Base-by-base conservation (phyloP, 2,797 vertebrate species). In the Rachycentron canadum region DNA sequence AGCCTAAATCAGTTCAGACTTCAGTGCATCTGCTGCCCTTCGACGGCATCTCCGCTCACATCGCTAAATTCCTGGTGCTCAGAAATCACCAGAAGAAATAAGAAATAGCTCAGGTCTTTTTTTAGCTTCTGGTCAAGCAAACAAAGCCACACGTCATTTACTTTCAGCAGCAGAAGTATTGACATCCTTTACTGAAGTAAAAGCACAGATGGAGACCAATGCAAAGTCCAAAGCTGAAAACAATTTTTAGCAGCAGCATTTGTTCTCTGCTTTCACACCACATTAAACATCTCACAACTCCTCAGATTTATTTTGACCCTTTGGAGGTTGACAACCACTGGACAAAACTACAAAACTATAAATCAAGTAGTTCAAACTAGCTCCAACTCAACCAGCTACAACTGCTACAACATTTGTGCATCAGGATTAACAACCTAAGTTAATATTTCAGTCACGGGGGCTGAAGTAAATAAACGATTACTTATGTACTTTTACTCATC, bases 21-120 rank as follows among this genome's bases (percentile, higher is more conserved):
- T 86, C 41, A 47, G 68, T 57, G 69, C 28, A 58, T 28, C 60
- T 13, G 61, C 57, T 55, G 53, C 26, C 16, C 59, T 72, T 38
- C 23, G 40, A 38, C 69, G 43, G 28, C 26, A 57, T 34, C 28
- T 64, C 34, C 61, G 52, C 41, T 69, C 56, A 53, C 45, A 19
- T 12, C 45, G 36, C 56, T 55, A 30, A 64, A 36, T 45, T 47
- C 68, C 38, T 43, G 9, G 7, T 19, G 45, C 58, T 71, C 28
- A n/a, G 10, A 62, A 55, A n/a, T 12, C 32, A 30, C n/a, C 45
- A 36, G 25, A 1, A 14, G 30, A 21, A 45, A 58, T 73, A 53
- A 57, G 0, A 40, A 21, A 66, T 14, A 5, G 16, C 12, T 32
- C 19, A 34, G 23, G n/a, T n/a, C n/a, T 61, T 34, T 17, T 10